Evolutionary conservation across 53 echinoderm and acorn worm genomes (phyloP).

Genomic region (Antedon mediterranea): DNA sequence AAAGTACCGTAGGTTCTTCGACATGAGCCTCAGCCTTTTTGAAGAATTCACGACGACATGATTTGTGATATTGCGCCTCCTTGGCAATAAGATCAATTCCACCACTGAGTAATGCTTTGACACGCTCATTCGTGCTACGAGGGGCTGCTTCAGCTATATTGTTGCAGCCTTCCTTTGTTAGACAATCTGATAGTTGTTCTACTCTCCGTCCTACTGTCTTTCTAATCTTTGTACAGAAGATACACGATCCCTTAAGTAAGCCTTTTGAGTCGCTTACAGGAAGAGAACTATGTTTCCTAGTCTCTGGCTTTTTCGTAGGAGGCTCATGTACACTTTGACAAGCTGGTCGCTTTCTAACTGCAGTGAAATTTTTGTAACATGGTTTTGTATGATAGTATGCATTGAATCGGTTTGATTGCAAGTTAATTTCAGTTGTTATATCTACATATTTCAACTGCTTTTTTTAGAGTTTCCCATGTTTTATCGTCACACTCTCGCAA

Average conservation of each 20-base stretch:
- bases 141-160: background rate
- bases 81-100: constrained; percentile 39
- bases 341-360: constrained; percentile 5
- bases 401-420: constrained; percentile 13
- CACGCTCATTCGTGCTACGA: constrained; percentile 8
- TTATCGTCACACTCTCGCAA: background rate
- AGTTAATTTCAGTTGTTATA: constrained; percentile 34
- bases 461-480: constrained; percentile 24
- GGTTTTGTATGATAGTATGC: constrained; percentile 21
- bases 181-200: background rate
- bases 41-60: constrained; percentile 21
- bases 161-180: background rate
- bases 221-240: background rate
- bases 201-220: background rate
- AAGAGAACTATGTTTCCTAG: background rate
- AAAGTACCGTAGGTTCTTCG: too few species aligned
- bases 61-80: constrained; percentile 49
- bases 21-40: constrained; percentile 27
- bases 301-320: background rate
- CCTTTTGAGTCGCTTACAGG: background rate
- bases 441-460: constrained; percentile 28
- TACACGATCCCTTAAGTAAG: background rate
- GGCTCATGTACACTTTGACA: background rate
- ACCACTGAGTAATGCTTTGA: constrained; percentile 9
- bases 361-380: constrained; percentile 21